Conservation (phyloP, 64 coral and sea anemone genomes). For the Catalaphyllia jardinei region DNA sequence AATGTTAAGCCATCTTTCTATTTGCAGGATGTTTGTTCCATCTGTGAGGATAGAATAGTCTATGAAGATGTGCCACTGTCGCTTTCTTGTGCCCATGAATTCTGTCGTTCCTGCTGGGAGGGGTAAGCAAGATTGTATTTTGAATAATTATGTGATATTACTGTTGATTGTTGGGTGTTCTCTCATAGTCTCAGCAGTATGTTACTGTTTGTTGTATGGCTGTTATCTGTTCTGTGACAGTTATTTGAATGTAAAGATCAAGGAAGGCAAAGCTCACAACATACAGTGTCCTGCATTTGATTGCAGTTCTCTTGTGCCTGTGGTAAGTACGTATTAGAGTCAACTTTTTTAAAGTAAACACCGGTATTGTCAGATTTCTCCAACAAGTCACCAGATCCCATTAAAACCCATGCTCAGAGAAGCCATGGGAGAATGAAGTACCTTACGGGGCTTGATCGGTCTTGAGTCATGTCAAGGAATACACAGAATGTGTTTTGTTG, state of each 20-base stretch:
- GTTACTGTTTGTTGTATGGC: too few relatives aligned
- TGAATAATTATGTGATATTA: background rate
- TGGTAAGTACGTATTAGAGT: conserved; percentile 56
- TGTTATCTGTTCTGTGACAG: conserved; percentile 27
- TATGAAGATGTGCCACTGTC: conserved; percentile 62
- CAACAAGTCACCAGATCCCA: too few relatives aligned
- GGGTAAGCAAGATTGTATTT: conserved; percentile 45
- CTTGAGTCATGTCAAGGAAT: too few relatives aligned
- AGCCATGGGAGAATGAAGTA: too few relatives aligned
- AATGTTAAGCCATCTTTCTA: background rate
- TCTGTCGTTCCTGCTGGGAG: conserved; percentile 88
- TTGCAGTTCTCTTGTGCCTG: conserved; percentile 87
- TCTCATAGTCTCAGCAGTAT: too few relatives aligned
- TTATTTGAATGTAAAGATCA: conserved; percentile 94
- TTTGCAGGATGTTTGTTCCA: conserved; percentile 72
- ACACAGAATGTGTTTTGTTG: too few relatives aligned
- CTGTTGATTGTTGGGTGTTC: background rate
- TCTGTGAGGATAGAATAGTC: conserved; percentile 72
- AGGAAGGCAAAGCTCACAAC: conserved; percentile 82
- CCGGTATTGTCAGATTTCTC: too few relatives aligned
- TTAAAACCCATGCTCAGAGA: too few relatives aligned
- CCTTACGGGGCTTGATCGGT: too few relatives aligned
- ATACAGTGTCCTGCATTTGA: conserved; percentile 91
- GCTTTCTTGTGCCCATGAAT: conserved; percentile 81
- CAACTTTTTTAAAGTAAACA: too few relatives aligned